These are phyloP conservation scores for Hedychridium roseum DNA, from an alignment of 2,888 invertebrate genomes.

Conservation along the genomic window DNA sequence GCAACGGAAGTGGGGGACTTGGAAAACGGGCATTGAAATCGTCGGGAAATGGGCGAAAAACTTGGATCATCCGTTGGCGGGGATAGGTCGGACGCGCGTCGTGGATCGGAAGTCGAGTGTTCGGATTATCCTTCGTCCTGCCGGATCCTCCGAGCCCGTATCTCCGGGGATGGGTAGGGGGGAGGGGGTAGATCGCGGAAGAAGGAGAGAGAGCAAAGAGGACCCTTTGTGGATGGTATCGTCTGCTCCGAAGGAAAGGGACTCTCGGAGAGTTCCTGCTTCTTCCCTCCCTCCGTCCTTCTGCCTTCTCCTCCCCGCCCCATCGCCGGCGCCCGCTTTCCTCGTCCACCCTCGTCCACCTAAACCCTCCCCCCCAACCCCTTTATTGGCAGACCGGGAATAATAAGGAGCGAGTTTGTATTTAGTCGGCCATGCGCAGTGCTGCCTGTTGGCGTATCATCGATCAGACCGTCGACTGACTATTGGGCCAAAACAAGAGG, in stretches of 20 bases:
- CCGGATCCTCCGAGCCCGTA: conserved; percentile 20
- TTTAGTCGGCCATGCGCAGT: conserved; percentile 62
- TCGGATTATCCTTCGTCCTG: conserved; percentile 35
- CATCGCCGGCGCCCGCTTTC: conserved; percentile 21
- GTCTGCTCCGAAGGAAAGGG: conserved; percentile 29
- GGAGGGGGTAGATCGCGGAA: not conserved
- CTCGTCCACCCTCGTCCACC: conserved; percentile 19
- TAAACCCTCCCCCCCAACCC: conserved; percentile 17
- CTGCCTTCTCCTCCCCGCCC: not conserved
- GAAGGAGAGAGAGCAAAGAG: conserved; percentile 18
- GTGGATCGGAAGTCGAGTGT: conserved; percentile 34
- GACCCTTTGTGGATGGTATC: conserved; percentile 34
- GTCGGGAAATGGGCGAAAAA: not conserved
- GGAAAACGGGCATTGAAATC: too few relatives aligned
- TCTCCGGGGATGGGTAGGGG: too few relatives aligned
- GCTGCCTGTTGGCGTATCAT: conserved; percentile 59
- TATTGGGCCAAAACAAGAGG: conserved; percentile 63
- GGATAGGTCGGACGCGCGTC: conserved; percentile 18
- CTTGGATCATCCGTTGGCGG: conserved; percentile 11
- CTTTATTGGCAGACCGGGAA: conserved; percentile 57
- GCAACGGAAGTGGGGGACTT: too few relatives aligned
- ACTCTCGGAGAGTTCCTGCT: conserved; percentile 9
- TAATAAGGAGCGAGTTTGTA: conserved; percentile 59
- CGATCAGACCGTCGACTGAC: conserved; percentile 61
- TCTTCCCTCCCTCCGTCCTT: not conserved